A percentile compares a stretch with the other conserved stretches of the same genome.
These are phyloP conservation scores for Falcunculus frontatus DNA, from an alignment of 2,113 vertebrate species.

Conservation along the genomic window DNA sequence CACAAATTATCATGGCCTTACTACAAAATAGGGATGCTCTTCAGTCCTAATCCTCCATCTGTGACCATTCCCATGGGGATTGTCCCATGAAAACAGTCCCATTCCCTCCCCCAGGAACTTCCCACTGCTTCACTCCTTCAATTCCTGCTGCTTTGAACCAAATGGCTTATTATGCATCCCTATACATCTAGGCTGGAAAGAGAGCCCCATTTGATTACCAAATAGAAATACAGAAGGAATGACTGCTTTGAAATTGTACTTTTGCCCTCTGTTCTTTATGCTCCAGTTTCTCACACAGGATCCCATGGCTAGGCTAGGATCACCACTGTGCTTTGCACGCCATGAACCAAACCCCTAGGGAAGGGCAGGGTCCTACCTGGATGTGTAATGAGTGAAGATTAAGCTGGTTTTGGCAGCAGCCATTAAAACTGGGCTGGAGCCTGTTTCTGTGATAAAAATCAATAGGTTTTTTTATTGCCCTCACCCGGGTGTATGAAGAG, in stretches of 20 bases:
- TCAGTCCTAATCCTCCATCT: not conserved
- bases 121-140: not conserved
- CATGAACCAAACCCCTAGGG: not conserved
- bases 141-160: not conserved
- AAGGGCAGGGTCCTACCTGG: not conserved
- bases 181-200: not conserved
- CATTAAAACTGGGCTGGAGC: not conserved
- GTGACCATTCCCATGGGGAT: not conserved
- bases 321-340: not conserved
- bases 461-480: not conserved
- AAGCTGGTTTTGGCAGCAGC: not conserved
- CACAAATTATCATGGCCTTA: not conserved
- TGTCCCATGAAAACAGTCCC: not conserved
- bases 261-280: not conserved
- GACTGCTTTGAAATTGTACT: not conserved
- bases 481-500: not conserved
- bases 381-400: not conserved
- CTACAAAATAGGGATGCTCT: not conserved
- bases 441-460: not conserved
- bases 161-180: not conserved
- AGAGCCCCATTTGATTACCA: not conserved
- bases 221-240: not conserved
- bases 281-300: not conserved
- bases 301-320: not conserved
- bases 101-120: not conserved